Evolutionary conservation across 1,140 invertebrate species (phyloP).

Genomic region (Drosophila neocordata): DNA sequence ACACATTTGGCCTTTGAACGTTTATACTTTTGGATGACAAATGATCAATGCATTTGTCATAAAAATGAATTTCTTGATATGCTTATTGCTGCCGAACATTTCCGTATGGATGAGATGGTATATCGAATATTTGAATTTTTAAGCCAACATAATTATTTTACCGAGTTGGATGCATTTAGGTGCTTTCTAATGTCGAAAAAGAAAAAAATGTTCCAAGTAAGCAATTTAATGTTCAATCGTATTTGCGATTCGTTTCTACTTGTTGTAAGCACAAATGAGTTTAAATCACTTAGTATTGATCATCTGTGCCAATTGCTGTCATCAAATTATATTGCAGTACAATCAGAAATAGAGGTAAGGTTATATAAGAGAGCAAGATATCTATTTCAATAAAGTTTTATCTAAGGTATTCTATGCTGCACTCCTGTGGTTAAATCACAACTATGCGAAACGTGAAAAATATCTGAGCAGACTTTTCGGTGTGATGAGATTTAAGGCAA

Average conservation of each 20-base stretch:
- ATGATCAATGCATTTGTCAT: background rate
- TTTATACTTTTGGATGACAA: conserved; percentile 22
- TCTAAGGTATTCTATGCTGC: conserved; percentile 5
- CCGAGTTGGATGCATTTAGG: background rate
- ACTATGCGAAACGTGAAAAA: background rate
- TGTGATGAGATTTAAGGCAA: background rate
- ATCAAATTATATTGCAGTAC: conserved; percentile 10
- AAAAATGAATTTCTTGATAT: conserved; percentile 6
- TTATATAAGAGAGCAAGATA: too few species aligned
- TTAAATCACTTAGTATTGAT: background rate
- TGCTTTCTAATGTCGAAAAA: background rate
- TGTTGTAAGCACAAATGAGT: conserved; percentile 7
- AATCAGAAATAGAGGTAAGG: conserved; percentile 25
- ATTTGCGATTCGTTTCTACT: conserved; percentile 6
- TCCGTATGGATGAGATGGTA: too few species aligned
- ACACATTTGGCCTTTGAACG: background rate
- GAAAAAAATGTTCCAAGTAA: background rate
- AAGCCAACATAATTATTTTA: background rate
- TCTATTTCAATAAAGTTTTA: too few species aligned
- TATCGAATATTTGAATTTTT: too few species aligned
- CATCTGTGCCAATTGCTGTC: conserved; percentile 1
- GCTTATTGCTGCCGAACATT: background rate
- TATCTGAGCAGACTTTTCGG: background rate
- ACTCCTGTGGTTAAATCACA: background rate
- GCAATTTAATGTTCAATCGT: conserved; percentile 2